Base-by-base conservation (phyloP, 2,888 invertebrate genomes). In the Bembecia ichneumoniformis region DNA sequence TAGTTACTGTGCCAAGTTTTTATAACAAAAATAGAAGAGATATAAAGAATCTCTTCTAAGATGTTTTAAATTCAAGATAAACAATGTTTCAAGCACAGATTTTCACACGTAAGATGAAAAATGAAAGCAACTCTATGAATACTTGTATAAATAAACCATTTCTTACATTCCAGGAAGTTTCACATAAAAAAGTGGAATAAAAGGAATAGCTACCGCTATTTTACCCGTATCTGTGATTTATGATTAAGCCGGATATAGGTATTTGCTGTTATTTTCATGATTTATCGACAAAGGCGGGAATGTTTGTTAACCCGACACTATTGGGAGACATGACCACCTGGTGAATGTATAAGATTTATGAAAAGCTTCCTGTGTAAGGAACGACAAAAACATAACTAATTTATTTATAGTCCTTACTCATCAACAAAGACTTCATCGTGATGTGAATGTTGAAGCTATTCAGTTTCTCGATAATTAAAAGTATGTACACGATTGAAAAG, bases 111-210 rank as follows among this genome's bases (percentile, higher is more conserved):
- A 60, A 14, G 13, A 40, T 40, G 40, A 11, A 60, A 61, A 68
- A 73, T 74, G 40, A 72, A 71, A 73, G 64, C 65, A 60, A 57
- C 60, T 62, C 68, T 63, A 75, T 75, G 76, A 78, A 81, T 79
- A 74, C 71, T 74, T 77, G 77, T 77, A 82, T 83, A 82, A 82
- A 82, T 78, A 82, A 77, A 68, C 76, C 77, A 81, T 82, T 72
- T 57, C 68, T 76, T 74, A 76, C 68, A 69, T 68, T 68, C 66
- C 66, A 65, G 63, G 63, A 68, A 69, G 66, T 69, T 75, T 71
- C 71, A 65, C 67, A 77, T 77, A 80, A 80, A 82, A 28, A 82
- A 76, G 71, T 60, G 69, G 70, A 77, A 80, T 77, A 80, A 71
- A 71, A 67, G 61, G 66, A 71, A 73, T 66, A 63, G 61, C 66